Conservation (phyloP, 92 coral and sea anemone genomes). For the Desmophyllum pertusum region DNA sequence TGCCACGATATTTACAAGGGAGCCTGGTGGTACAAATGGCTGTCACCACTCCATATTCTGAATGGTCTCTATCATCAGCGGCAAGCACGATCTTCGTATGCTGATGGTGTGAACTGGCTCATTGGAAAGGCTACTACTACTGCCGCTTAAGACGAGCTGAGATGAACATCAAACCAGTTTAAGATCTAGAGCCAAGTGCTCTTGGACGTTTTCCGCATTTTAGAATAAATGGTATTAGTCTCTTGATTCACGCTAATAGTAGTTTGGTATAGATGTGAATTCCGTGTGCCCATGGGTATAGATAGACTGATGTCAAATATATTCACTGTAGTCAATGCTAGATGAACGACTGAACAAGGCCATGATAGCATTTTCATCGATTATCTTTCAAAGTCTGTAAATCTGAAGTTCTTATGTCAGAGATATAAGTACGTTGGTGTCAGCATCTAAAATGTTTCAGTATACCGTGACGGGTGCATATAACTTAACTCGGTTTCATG, state of each 20-base stretch:
- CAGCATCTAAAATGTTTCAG: neutral
- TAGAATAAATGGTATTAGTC: neutral
- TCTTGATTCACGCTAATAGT: neutral
- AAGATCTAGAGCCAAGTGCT: neutral
- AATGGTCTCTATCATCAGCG: constrained; percentile 56
- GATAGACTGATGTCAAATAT: too few relatives aligned
- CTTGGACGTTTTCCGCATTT: neutral
- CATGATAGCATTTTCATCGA: neutral
- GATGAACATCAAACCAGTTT: constrained; percentile 56
- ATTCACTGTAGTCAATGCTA: too few relatives aligned
- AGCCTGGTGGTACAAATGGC: constrained; percentile 48
- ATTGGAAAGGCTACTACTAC: constrained; percentile 54
- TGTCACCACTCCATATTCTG: constrained; percentile 27
- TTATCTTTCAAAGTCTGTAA: too few relatives aligned
- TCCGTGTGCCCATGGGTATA: too few relatives aligned
- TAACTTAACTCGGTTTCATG: neutral
- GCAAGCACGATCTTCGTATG: constrained; percentile 37
- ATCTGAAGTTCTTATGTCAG: neutral
- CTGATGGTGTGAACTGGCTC: constrained; percentile 52
- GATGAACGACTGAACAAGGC: too few relatives aligned
- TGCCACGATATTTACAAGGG: constrained; percentile 15
- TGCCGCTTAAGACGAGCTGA: constrained; percentile 58
- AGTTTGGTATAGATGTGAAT: too few relatives aligned
- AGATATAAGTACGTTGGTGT: too few relatives aligned
- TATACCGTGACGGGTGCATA: neutral